Conservation (phyloP, 2,888 invertebrate species). For the Drosophila seclusa region DNA sequence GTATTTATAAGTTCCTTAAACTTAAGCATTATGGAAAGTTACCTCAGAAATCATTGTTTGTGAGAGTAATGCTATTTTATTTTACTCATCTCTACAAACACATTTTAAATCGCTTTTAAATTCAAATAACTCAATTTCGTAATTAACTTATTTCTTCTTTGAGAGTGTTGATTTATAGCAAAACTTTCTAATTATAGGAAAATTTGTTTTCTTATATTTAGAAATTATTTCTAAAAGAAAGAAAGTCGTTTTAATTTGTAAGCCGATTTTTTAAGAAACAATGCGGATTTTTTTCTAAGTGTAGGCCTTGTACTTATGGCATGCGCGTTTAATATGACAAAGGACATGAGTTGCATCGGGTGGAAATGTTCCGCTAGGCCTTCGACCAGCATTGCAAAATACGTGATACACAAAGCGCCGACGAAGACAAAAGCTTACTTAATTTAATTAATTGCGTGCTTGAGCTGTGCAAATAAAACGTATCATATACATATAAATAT, state of each 20-base stretch:
- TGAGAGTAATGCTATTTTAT: not conserved
- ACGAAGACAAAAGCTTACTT: constrained; percentile 45
- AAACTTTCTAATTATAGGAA: not conserved
- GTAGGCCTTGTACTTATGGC: constrained; percentile 5
- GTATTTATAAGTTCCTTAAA: not conserved
- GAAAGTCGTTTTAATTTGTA: not conserved
- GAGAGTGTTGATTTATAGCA: not conserved
- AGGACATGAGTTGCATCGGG: constrained; percentile 35
- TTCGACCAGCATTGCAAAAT: constrained; percentile 34
- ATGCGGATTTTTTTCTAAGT: not conserved
- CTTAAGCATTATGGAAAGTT: not conserved
- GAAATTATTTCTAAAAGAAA: not conserved
- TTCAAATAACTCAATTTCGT: not conserved
- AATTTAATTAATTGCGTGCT: constrained; percentile 58
- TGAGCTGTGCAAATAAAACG: constrained; percentile 31
- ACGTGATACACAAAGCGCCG: constrained; percentile 47
- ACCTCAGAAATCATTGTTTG: not conserved
- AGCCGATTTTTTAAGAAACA: not conserved
- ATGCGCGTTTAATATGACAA: constrained; percentile 27
- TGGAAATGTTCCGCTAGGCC: not conserved
- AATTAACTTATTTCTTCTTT: not conserved
- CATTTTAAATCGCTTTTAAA: not conserved
- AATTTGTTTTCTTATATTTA: not conserved
- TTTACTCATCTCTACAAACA: not conserved
- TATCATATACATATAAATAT: constrained; percentile 2